phyloP scores from a whole-genome alignment of 35 echinoderm and acorn worm genomes.

The Hemicentrotus pulcherrimus region DNA sequence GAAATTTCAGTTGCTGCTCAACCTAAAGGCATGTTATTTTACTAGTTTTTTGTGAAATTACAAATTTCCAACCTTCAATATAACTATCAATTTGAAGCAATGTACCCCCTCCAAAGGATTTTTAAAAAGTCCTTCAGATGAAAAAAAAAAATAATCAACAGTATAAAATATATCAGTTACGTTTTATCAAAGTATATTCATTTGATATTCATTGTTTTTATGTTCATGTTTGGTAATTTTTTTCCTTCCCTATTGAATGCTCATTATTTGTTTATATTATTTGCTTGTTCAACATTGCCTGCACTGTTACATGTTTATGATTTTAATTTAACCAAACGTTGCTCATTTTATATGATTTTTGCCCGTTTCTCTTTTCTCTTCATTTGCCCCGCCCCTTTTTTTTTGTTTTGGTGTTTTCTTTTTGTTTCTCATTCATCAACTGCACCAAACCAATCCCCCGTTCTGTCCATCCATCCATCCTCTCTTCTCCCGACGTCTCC shows the following conservation, averaged over 20 bases:
- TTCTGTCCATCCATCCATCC: not conserved
- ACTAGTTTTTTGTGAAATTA: no score
- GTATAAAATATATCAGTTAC: no score
- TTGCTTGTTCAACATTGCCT: not conserved
- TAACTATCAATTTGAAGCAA: no score
- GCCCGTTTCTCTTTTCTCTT: not conserved
- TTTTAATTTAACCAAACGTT: not conserved
- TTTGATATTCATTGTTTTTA: no score
- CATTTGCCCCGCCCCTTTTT: not conserved
- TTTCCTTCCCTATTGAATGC: not conserved
- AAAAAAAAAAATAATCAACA: no score
- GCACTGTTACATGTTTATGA: not conserved
- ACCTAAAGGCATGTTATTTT: not conserved
- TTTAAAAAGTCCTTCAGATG: no score
- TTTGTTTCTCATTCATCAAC: not conserved
- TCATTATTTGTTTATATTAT: no score
- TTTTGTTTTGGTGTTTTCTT: conserved; percentile 17
- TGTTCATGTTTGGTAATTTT: no score
- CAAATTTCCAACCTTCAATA: no score
- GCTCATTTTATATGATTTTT: not conserved
- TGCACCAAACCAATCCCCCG: not conserved
- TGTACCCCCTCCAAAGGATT: no score
- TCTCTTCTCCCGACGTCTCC: not conserved
- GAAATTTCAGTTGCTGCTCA: not conserved
- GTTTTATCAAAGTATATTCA: no score